Conservation (phyloP, 2,113 vertebrate species). For the Psilopogon haemacephalus region DNA sequence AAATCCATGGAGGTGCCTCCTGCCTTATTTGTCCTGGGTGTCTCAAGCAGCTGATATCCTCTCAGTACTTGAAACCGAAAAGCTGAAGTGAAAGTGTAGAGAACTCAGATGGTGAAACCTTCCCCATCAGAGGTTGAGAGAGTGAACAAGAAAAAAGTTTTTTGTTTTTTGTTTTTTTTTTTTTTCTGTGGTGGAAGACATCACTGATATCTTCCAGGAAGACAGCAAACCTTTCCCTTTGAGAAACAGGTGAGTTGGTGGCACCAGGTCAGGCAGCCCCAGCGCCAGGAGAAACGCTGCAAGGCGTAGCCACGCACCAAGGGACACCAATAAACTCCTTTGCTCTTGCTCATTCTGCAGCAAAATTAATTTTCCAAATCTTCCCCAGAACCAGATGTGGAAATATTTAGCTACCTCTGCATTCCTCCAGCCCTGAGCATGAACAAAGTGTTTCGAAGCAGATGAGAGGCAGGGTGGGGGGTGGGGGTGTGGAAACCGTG, state of each 20-base stretch:
- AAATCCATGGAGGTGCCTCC: constrained; percentile 18
- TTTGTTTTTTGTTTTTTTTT: no score
- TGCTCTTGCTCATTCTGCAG: constrained; percentile 45
- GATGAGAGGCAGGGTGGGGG: constrained; percentile 35
- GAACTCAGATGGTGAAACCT: background rate
- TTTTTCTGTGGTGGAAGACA: background rate
- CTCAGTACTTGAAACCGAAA: background rate
- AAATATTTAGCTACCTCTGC: constrained; percentile 69
- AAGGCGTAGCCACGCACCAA: background rate
- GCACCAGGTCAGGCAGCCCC: background rate
- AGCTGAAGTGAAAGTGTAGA: background rate
- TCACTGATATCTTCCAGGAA: background rate
- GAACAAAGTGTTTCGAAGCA: constrained; percentile 27
- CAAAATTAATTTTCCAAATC: constrained; percentile 61
- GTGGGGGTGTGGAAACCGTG: constrained; percentile 20
- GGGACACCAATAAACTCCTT: constrained; percentile 39
- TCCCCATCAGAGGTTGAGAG: constrained; percentile 10
- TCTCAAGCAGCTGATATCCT: background rate
- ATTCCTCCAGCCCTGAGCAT: background rate
- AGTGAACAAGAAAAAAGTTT: background rate
- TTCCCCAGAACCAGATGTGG: constrained; percentile 69
- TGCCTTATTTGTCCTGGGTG: background rate
- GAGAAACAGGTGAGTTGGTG: background rate
- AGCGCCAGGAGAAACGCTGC: background rate
- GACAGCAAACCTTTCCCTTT: constrained; percentile 5